Evolutionary conservation across 2,888 invertebrate species (phyloP).

Genomic region (Calameuta filiformis): DNA sequence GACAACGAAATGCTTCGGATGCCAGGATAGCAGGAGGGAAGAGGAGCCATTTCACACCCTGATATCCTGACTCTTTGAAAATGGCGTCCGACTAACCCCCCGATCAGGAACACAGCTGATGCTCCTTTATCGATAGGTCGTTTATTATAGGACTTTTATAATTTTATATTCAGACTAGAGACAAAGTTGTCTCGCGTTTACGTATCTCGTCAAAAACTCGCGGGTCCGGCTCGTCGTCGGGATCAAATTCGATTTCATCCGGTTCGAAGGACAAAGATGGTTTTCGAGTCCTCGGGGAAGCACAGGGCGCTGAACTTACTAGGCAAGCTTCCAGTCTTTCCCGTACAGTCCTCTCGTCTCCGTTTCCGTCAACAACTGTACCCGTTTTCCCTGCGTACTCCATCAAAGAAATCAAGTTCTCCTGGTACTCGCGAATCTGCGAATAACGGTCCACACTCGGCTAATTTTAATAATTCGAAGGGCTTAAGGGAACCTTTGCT

Average conservation of each 20-base stretch:
- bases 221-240: constrained; percentile 44
- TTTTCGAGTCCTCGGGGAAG: constrained; percentile 34
- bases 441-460: not conserved
- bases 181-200: constrained; percentile 32
- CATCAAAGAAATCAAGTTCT: constrained; percentile 41
- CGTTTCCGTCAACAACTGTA: constrained; percentile 40
- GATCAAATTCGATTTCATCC: constrained; percentile 49
- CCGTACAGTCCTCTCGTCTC: constrained; percentile 33
- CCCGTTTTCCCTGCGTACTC: constrained; percentile 47
- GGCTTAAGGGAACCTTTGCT: not conserved
- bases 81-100: not conserved
- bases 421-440: constrained; percentile 43
- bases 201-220: constrained; percentile 39
- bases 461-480: too few species aligned
- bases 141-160: not conserved
- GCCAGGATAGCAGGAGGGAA: constrained; percentile 41
- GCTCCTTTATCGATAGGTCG: not conserved
- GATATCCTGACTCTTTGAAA: not conserved
- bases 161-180: constrained; percentile 27
- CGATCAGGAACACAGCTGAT: not conserved
- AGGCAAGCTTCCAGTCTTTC: constrained; percentile 48
- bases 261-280: constrained; percentile 29
- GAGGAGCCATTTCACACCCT: constrained; percentile 20
- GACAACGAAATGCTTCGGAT: constrained; percentile 47
- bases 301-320: constrained; percentile 39